Evolutionary conservation across 2,797 vertebrate genomes (phyloP), one percentile per base, ranked within the genome.

Genomic region (Salmo trutta): DNA sequence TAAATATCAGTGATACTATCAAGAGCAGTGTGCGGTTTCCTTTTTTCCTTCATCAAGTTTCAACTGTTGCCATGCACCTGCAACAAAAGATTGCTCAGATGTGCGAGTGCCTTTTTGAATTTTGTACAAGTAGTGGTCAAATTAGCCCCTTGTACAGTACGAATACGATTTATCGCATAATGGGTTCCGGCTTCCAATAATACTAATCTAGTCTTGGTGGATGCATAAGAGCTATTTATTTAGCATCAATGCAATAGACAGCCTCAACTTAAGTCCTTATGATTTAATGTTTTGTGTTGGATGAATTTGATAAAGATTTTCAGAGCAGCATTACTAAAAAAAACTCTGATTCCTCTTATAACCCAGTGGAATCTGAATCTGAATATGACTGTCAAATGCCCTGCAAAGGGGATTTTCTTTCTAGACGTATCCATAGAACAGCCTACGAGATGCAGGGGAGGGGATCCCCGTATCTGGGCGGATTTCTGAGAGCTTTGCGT

Each of bases 151-250:
- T 56, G 54, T 19, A 54, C 15, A 54, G 75, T 79, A 74, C 69
- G n/a, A 74, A 31, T 59, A 72, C 77, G 80, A 88, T 85, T 80
- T 82, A 88, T 81, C 78, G 76, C 73, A 52, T 41, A 76, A 54
- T 67, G 71, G 70, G 64, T 70, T 33, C 31, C 59, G 15, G 68
- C 56, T 41, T 71, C 69, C 67, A 59, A 78, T 62, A 59, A 70
- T 77, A 41, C 65, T 36, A 52, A 78, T 64, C 29, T 66, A 47
- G 51, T 59, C 19, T 47, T 64, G 59, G n/a, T 21, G 21, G 59
- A 24, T 8, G n/a, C 56, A 62, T 62, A 62, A 56, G 8, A 19
- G 59, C 59, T 10, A 62, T 71, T 79, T 53, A 72, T 74, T 66
- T 62, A 73, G 70, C 64, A 78, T 75, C 53, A 62, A 17, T 29